These are phyloP conservation scores for Ginglymostoma cirratum DNA, from an alignment of 2,113 vertebrate species.

Conservation along the genomic window DNA sequence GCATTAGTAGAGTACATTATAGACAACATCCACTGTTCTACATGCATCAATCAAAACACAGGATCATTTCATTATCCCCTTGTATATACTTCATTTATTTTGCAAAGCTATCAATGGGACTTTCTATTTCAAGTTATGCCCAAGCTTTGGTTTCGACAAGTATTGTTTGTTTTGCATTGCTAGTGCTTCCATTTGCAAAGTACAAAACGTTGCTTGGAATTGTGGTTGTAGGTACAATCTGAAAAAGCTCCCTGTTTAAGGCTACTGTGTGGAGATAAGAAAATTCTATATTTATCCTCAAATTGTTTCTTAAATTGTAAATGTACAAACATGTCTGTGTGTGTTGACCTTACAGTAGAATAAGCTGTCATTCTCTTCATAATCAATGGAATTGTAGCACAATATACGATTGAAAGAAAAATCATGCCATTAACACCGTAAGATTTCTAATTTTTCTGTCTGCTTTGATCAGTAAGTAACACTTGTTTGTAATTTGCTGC, in stretches of 20 bases:
- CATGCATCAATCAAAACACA: too few species aligned
- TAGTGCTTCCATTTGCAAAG: not conserved
- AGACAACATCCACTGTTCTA: too few species aligned
- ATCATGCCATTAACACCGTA: not conserved
- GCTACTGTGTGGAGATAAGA: not conserved
- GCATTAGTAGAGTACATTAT: too few species aligned
- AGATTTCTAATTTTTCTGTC: not conserved
- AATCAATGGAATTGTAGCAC: not conserved
- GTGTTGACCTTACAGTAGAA: not conserved
- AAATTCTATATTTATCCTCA: not conserved
- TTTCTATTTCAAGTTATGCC: not conserved
- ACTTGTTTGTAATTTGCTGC: slow-evolving; percentile 43
- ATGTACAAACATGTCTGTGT: not conserved
- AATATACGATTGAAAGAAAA: not conserved
- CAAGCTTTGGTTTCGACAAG: not conserved
- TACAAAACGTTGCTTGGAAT: not conserved
- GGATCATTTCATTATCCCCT: not conserved
- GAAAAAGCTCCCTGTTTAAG: not conserved
- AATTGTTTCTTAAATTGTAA: not conserved
- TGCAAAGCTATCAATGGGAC: not conserved
- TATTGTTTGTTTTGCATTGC: not conserved
- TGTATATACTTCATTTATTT: not conserved
- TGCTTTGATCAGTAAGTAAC: slow-evolving; percentile 38
- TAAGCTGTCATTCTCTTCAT: not conserved
- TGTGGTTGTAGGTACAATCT: not conserved